Base-by-base conservation (phyloP, 23 tunicate genomes). In the Diplosoma virens region DNA sequence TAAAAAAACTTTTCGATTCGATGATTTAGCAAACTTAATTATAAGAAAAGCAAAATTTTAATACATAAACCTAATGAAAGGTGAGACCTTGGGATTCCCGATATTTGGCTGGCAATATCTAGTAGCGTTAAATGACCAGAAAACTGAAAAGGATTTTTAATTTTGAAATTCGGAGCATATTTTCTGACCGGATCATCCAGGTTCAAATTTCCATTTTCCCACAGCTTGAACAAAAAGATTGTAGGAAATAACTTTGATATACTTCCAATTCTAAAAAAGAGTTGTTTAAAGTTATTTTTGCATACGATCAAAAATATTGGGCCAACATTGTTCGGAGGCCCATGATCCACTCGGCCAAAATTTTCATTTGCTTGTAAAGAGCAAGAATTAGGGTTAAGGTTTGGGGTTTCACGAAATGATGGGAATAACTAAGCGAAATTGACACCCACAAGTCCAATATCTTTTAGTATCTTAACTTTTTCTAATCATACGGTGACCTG, bases 61-160 rank as follows among this genome's bases (percentile, higher is more conserved):
- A 41, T 14, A 41, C 11, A 41, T 9, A 41, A 41, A 41, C n/a
- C n/a, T n/a, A n/a, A 41, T 41, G 22, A 56, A 70, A 35, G 20
- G n/a, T 31, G 75, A 26, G 14, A 76, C 89, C 82, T 33, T 33
- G 82, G 82, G 14, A 84, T 53, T 0, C 89, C 89, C 32, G 82
- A 77, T 77, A 67, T 54, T 63, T 84, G 89, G 55, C 89, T 84
- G 32, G 89, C 89, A 36, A 84, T 65, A 54, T 84, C 89, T 20
- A 28, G 82, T 20, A 84, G 53, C 1, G 66, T 76, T 11, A 84
- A 58, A 23, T 84, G 41, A 29, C 34, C 52, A 3, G 33, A 55
- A 3, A 72, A 37, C 2, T 47, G 71, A 28, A 66, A 63, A 9
- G 81, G 78, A n/a, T 55, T 54, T 17, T 25, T 45, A 36, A 84